Conservation (phyloP, 2,888 invertebrate genomes). For the Stenodera caucasica region DNA sequence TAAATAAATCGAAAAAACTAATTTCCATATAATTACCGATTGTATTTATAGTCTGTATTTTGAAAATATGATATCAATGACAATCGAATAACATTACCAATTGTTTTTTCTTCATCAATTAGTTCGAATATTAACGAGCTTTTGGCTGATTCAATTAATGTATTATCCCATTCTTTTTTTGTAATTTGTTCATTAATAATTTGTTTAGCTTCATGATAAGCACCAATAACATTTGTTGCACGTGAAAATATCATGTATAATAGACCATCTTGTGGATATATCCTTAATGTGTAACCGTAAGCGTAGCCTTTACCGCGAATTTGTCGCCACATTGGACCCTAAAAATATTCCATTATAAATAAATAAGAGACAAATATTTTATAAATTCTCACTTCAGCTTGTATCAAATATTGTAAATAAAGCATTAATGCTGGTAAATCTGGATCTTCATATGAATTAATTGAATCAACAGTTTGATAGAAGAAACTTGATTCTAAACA, state of each 20-base stretch:
- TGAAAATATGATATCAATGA: constrained; percentile 75
- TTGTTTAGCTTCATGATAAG: constrained; percentile 75
- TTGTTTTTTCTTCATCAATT: constrained; percentile 78
- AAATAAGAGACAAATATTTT: constrained; percentile 1
- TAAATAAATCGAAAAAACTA: constrained; percentile 13
- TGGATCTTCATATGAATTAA: constrained; percentile 63
- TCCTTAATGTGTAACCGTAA: constrained; percentile 72
- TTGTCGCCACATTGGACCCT: constrained; percentile 88
- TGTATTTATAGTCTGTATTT: constrained; percentile 66
- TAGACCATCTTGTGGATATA: constrained; percentile 69
- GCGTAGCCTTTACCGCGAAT: constrained; percentile 85
- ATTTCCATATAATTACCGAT: constrained; percentile 58
- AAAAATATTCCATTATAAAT: constrained; percentile 28
- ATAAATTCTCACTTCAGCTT: constrained; percentile 69
- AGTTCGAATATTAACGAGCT: constrained; percentile 87
- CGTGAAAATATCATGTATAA: constrained; percentile 73
- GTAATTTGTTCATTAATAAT: constrained; percentile 71
- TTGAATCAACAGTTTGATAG: constrained; percentile 67
- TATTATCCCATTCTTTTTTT: constrained; percentile 68
- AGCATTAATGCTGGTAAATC: constrained; percentile 76
- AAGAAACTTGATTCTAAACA: constrained; percentile 80
- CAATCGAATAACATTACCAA: constrained; percentile 71
- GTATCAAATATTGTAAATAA: constrained; percentile 83
- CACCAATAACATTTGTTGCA: constrained; percentile 76
- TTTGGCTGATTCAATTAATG: constrained; percentile 79